Conservation (phyloP, 2,113 vertebrate genomes). For the Etia nguti region DNA sequence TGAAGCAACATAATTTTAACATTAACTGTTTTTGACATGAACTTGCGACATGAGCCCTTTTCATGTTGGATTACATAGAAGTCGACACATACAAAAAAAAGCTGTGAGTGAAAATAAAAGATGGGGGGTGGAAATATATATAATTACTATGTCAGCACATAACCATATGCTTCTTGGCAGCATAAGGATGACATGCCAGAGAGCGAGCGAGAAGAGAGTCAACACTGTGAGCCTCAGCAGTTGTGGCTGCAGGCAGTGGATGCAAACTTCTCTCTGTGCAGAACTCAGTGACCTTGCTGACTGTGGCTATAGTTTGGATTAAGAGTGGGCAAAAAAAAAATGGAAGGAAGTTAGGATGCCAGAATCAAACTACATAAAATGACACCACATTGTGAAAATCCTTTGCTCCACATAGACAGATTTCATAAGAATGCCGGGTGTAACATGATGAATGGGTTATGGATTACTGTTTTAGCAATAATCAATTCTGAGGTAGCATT, state of each 20-base stretch:
- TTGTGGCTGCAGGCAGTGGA: conserved; percentile 11
- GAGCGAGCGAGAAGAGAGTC: neutral
- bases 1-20: neutral
- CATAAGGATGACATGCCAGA: conserved; percentile 36
- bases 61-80: neutral
- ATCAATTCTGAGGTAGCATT: neutral
- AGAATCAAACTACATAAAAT: neutral
- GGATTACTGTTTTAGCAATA: neutral
- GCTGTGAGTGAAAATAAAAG: conserved; percentile 3
- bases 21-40: neutral
- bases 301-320: neutral
- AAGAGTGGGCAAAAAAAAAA: neutral
- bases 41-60: neutral
- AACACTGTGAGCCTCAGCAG: conserved; percentile 7
- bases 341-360: neutral
- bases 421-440: neutral
- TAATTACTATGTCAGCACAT: conserved; percentile 51
- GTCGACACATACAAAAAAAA: neutral
- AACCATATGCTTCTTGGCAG: conserved; percentile 50
- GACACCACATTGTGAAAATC: neutral
- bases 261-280: conserved; percentile 15
- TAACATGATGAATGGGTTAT: neutral
- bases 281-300: conserved; percentile 13
- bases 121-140: conserved; percentile 13
- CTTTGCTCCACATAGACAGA: neutral